Percentiles rank a stretch among this genome's conserved stretches.
Conservation (phyloP, 2,888 invertebrate genomes). For the Platynereis dumerilii region DNA sequence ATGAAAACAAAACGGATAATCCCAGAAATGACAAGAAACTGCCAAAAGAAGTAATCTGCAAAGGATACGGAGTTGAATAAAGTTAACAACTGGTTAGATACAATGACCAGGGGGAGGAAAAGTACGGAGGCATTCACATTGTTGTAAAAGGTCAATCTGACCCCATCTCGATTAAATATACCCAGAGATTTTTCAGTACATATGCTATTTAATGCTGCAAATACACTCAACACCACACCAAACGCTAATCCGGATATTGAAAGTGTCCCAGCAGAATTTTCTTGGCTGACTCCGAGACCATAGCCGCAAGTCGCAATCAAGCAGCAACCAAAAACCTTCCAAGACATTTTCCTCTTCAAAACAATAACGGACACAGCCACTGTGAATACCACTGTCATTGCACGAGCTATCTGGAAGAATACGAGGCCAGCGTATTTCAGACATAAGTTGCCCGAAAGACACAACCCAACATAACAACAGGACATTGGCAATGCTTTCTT, state of each 20-base stretch:
- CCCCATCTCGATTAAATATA: slow-evolving; percentile 46
- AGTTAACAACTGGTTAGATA: slow-evolving; percentile 51
- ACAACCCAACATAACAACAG: too few species aligned
- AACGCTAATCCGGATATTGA: too few species aligned
- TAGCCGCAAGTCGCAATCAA: slow-evolving; percentile 47
- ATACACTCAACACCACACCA: too few species aligned
- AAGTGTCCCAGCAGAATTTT: too few species aligned
- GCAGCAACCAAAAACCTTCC: slow-evolving; percentile 49
- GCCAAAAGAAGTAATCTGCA: too few species aligned
- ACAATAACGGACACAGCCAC: slow-evolving; percentile 54
- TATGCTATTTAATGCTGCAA: slow-evolving; percentile 59
- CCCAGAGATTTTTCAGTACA: slow-evolving; percentile 56
- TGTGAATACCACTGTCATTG: slow-evolving; percentile 60
- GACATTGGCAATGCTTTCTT: too few species aligned
- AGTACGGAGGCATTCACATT: slow-evolving; percentile 54
- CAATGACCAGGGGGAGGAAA: too few species aligned
- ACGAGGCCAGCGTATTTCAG: slow-evolving; percentile 61
- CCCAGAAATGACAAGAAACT: too few species aligned
- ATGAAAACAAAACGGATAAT: too few species aligned
- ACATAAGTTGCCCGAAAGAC: too few species aligned
- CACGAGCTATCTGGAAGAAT: slow-evolving; percentile 61
- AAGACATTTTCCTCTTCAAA: slow-evolving; percentile 47
- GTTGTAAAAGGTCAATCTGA: slow-evolving; percentile 54
- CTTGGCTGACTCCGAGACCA: too few species aligned
- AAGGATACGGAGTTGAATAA: too few species aligned